phyloP scores from a whole-genome alignment of 2,797 vertebrate species.

The Heliangelus exortis region DNA sequence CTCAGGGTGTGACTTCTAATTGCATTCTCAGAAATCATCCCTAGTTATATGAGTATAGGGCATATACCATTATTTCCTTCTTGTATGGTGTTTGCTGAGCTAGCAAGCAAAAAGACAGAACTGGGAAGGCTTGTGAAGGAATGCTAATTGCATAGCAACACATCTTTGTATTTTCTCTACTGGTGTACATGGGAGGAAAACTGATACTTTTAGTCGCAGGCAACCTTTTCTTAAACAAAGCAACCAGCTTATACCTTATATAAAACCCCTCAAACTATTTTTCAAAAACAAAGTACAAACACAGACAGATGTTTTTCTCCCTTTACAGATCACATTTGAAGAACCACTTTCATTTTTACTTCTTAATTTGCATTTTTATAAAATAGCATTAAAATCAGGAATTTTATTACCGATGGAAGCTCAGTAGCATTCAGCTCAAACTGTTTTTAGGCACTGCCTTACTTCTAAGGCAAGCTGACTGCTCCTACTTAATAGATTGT shows the following conservation, averaged over 20 bases:
- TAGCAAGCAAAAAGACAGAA: neutral
- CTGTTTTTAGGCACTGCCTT: neutral
- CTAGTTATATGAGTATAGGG: neutral
- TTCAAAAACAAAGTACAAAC: neutral
- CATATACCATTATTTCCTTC: neutral
- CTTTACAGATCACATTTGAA: neutral
- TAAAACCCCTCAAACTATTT: neutral
- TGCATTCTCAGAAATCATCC: constrained; percentile 13
- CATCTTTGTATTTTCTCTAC: neutral
- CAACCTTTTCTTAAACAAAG: neutral
- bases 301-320: neutral
- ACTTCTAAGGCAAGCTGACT: neutral
- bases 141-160: neutral
- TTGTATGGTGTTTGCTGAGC: neutral
- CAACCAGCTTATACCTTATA: neutral
- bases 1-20: neutral
- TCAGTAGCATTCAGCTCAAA: neutral
- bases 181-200: neutral
- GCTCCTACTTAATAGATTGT: neutral
- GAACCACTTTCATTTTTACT: neutral
- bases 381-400: neutral
- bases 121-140: neutral
- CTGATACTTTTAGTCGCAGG: neutral
- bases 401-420: neutral
- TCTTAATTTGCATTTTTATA: neutral